Evolutionary conservation across 2,888 invertebrate genomes (phyloP).

Genomic region (Lacanobia wlatinum): DNA sequence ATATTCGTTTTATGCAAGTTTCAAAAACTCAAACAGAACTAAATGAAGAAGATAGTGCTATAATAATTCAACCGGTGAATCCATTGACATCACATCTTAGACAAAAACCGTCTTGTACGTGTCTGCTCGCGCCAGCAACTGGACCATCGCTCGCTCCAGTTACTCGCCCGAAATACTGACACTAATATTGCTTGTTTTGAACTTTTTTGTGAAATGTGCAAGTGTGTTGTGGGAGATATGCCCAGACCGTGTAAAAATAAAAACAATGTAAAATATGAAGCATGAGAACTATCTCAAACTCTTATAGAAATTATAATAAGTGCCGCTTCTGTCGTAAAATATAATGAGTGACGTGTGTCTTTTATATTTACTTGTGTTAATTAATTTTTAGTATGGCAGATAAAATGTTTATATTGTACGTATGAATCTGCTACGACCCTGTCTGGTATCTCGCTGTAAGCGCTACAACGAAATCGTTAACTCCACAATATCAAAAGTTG

Average conservation of each 20-base stretch:
- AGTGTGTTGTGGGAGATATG: conserved; percentile 37
- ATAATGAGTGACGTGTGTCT: conserved; percentile 24
- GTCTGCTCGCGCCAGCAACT: conserved; percentile 55
- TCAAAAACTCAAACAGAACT: not conserved
- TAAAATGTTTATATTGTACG: conserved; percentile 11
- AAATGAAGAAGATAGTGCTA: not conserved
- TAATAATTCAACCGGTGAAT: conserved; percentile 44
- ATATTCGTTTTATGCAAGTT: no score
- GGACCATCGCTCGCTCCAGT: conserved; percentile 62
- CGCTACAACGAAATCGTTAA: not conserved
- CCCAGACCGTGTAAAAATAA: conserved; percentile 32
- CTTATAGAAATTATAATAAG: conserved; percentile 19
- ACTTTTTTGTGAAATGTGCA: conserved; percentile 72
- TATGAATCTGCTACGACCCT: conserved; percentile 2
- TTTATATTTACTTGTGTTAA: conserved; percentile 12
- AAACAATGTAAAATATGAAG: conserved; percentile 26
- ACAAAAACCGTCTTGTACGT: conserved; percentile 62
- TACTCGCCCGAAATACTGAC: conserved; percentile 66
- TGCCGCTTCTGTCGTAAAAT: conserved; percentile 24
- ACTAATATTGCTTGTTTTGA: conserved; percentile 56
- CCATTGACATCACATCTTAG: conserved; percentile 46
- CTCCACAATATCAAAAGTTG: no score
- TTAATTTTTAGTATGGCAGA: conserved; percentile 19
- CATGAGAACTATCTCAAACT: conserved; percentile 38
- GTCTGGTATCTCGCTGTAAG: not conserved